These are phyloP conservation scores for Aphidius gifuensis DNA, from an alignment of 1,140 invertebrate genomes.

Conservation along the genomic window DNA sequence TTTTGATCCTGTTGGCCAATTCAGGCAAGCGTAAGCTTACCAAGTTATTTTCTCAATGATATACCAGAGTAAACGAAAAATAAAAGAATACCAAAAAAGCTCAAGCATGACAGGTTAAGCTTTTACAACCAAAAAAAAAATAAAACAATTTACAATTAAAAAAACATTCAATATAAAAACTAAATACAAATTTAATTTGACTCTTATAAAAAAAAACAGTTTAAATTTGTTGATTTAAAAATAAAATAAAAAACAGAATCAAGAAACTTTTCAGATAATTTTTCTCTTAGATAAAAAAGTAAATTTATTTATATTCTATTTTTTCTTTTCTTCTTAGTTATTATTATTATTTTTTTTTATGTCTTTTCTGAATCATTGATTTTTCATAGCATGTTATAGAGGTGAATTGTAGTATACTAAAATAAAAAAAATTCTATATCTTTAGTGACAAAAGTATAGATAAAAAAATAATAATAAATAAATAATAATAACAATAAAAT, in stretches of 20 bases:
- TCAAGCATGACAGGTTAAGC: background rate
- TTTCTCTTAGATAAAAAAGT: background rate
- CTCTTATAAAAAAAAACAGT: slow-evolving; percentile 5
- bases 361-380: too few relatives aligned
- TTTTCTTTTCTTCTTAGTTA: too few relatives aligned
- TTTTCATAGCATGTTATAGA: too few relatives aligned
- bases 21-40: slow-evolving; percentile 5
- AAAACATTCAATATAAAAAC: too few relatives aligned
- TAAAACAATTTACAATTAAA: background rate
- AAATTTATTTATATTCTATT: too few relatives aligned
- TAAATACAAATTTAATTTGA: slow-evolving; percentile 12
- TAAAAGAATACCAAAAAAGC: background rate
- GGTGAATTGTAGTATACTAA: background rate
- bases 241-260: background rate
- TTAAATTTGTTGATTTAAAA: background rate
- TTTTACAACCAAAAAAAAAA: background rate
- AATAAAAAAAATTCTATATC: background rate
- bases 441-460: background rate
- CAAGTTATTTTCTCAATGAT: slow-evolving; percentile 4
- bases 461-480: background rate
- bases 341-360: too few relatives aligned
- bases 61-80: background rate
- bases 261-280: background rate
- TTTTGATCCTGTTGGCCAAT: slow-evolving; percentile 8
- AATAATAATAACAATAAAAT: slow-evolving; percentile 1